A percentile compares a stretch with the other conserved stretches of the same genome.
Evolutionary conservation across 2,888 invertebrate species (phyloP).

Genomic region (Apamea anceps): DNA sequence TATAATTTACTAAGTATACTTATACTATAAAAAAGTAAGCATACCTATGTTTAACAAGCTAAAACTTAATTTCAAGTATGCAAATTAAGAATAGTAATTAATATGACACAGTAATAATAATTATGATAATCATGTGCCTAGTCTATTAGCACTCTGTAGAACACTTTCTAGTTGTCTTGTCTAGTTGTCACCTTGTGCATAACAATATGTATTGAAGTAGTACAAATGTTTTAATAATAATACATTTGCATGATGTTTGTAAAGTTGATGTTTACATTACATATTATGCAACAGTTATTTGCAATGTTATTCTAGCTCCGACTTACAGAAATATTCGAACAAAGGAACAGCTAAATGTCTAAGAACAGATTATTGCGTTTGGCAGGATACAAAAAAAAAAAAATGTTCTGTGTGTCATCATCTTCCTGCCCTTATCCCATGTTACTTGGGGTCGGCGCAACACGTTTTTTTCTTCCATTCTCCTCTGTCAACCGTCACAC

Average conservation of each 20-base stretch:
- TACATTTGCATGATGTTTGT: not conserved
- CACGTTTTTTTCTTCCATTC: no score
- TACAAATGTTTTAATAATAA: not conserved
- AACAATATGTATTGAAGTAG: not conserved
- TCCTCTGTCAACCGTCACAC: no score
- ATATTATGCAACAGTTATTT: not conserved
- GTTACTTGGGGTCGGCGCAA: no score
- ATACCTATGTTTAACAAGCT: not conserved
- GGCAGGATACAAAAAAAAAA: no score
- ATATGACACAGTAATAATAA: not conserved
- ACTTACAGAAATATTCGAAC: no score
- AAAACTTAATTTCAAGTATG: not conserved
- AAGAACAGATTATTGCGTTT: no score
- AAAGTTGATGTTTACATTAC: not conserved
- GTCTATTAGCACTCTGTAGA: not conserved
- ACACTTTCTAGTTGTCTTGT: not conserved
- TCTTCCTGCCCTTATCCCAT: no score
- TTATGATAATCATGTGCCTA: not conserved
- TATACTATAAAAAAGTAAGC: not conserved
- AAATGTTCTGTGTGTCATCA: no score
- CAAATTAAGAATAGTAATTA: not conserved
- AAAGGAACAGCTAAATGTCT: no score
- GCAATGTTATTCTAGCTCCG: not conserved
- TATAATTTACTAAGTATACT: not conserved
- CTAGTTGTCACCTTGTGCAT: constrained; percentile 17